Evolutionary conservation across 2,113 vertebrate species (phyloP), one percentile per base, ranked within the genome.

Genomic region (Solenodon paradoxus): DNA sequence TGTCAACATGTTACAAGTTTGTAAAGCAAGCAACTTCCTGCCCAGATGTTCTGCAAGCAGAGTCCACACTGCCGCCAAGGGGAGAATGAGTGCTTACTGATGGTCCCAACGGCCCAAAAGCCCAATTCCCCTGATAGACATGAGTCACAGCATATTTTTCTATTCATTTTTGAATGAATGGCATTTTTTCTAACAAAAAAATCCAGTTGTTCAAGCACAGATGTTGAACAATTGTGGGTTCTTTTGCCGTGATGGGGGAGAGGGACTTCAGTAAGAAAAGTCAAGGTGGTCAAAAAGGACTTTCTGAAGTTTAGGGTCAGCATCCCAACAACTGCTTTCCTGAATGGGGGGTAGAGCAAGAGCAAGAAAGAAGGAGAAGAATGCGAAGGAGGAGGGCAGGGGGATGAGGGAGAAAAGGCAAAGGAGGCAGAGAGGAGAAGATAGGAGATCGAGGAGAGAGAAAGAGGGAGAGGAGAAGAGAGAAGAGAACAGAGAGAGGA

Each of bases 401-500:
- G n/a, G n/a, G n/a, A n/a, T n/a, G n/a, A n/a, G n/a, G n/a, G n/a
- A n/a, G n/a, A n/a, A n/a, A n/a, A n/a, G n/a, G n/a, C n/a, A n/a
- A n/a, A n/a, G n/a, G n/a, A n/a, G n/a, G n/a, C n/a, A n/a, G n/a
- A n/a, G n/a, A n/a, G n/a, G n/a, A n/a, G n/a, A n/a, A n/a, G n/a
- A n/a, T n/a, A n/a, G n/a, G n/a, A n/a, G n/a, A n/a, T n/a, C n/a
- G n/a, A n/a, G 75, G 40, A 40, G n/a, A 78, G 10, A n/a, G 30
- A 79, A 24, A 26, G 15, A 45, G 0, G 11, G 0, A 63, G 0
- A n/a, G 0, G 38, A n/a, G 35, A 6, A 4, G 11, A 32, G 35
- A 15, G 7, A 16, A 11, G 4, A 19, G 2, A 3, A 35, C 26
- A 35, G 30, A 7, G 42, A 47, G 30, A 63, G 57, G 24, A n/a